A percentile compares a stretch with the other conserved stretches of the same genome.
phyloP scores from a whole-genome alignment of 2,113 vertebrate species.

The Festucalex cinctus region DNA sequence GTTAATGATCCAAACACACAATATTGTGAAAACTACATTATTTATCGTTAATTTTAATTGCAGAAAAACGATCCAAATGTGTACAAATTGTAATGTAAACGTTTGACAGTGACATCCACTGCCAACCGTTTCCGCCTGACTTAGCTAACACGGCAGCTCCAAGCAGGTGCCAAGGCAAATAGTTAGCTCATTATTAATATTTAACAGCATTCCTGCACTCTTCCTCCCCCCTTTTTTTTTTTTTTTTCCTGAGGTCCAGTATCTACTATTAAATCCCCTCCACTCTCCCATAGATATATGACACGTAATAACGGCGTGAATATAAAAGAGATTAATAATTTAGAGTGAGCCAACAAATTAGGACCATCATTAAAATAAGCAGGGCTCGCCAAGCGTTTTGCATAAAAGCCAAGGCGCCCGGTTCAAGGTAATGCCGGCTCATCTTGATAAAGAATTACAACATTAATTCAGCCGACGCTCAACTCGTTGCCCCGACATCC shows the following conservation, averaged over 20 bases:
- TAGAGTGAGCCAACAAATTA: slow-evolving; percentile 99
- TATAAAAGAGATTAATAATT: slow-evolving; percentile 99
- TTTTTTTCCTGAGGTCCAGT: slow-evolving; percentile 90
- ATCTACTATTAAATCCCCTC: slow-evolving; percentile 98
- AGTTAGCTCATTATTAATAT: slow-evolving; percentile 99
- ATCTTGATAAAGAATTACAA: slow-evolving; percentile 96
- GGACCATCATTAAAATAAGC: slow-evolving; percentile 97
- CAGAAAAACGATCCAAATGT: too few species aligned
- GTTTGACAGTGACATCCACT: too few species aligned
- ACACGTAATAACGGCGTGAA: slow-evolving; percentile 99
- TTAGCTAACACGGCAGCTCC: too few species aligned
- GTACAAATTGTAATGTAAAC: too few species aligned
- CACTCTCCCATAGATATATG: slow-evolving; percentile 92
- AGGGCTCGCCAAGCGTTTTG: slow-evolving; percentile 94
- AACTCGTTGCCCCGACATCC: slow-evolving; percentile 99
- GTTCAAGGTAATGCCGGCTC: slow-evolving; percentile 97
- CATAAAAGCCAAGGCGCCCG: slow-evolving; percentile 83
- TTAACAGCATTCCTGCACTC: slow-evolving; percentile 92
- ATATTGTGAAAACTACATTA: too few species aligned
- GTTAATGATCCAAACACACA: too few species aligned
- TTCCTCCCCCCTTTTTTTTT: slow-evolving; percentile 40
- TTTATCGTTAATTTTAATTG: too few species aligned
- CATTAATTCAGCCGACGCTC: slow-evolving; percentile 99
- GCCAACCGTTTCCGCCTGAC: slow-evolving; percentile 73
- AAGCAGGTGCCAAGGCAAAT: slow-evolving; percentile 96